phyloP scores from a whole-genome alignment of 2,888 invertebrate species.

The Ochropleura leucogaster region DNA sequence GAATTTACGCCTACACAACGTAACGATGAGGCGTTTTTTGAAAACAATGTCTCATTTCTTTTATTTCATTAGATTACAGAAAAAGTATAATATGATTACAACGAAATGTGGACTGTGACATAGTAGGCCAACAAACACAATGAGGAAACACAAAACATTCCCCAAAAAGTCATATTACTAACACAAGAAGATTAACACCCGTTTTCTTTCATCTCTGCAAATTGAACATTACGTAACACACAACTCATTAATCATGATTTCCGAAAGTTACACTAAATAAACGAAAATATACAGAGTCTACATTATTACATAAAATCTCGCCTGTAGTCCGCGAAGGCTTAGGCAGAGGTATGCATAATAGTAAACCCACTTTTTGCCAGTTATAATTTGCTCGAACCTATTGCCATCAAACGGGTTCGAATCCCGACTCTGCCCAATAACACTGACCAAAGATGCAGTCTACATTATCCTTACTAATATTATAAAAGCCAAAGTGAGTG shows the following conservation, averaged over 20 bases:
- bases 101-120: background rate
- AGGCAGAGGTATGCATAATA: no score
- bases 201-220: constrained; percentile 46
- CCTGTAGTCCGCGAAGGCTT: no score
- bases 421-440: no score
- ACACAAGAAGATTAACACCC: constrained; percentile 28
- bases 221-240: constrained; percentile 47
- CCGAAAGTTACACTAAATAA: constrained; percentile 39
- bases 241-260: constrained; percentile 58
- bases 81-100: background rate
- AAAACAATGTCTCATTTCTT: background rate
- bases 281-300: constrained; percentile 26
- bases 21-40: background rate
- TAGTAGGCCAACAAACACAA: background rate
- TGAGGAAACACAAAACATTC: constrained; percentile 19
- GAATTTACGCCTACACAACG: background rate
- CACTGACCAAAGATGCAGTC: no score
- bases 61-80: background rate
- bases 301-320: constrained; percentile 1
- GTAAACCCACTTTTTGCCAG: no score
- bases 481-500: no score
- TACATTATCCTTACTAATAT: no score
- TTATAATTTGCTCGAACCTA: no score
- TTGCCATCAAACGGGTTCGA: no score
- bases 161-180: constrained; percentile 26